These are phyloP conservation scores for Mystacornis crossleyi DNA, from an alignment of 2,113 vertebrate species.

Conservation along the genomic window DNA sequence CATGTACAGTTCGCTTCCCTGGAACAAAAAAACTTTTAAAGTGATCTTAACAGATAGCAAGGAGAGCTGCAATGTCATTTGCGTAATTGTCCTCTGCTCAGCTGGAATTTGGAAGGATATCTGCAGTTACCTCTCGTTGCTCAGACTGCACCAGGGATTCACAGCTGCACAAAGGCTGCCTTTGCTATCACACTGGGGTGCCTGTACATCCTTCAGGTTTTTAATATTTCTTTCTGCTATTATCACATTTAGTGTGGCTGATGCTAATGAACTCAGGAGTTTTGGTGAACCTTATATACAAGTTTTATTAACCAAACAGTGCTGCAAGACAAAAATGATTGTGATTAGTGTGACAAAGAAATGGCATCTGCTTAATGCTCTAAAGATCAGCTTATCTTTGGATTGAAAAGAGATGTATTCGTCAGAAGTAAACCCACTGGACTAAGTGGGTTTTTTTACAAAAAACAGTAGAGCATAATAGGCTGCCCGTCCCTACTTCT, in stretches of 20 bases:
- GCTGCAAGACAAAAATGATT: neutral
- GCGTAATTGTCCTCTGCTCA: neutral
- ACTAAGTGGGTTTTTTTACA: neutral
- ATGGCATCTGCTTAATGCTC: neutral
- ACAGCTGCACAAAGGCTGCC: neutral
- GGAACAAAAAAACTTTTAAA: neutral
- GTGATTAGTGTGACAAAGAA: neutral
- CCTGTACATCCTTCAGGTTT: neutral
- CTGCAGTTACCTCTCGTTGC: slow-evolving; percentile 14
- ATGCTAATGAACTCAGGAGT: neutral
- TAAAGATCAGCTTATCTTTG: neutral
- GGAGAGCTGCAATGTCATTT: slow-evolving; percentile 33
- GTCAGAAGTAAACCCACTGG: neutral
- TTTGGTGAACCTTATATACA: neutral
- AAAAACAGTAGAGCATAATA: neutral
- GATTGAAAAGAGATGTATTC: neutral
- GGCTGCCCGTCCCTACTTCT: neutral
- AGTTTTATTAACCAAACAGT: neutral
- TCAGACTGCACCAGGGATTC: neutral
- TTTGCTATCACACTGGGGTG: neutral
- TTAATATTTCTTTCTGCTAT: neutral
- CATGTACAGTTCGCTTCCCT: neutral
- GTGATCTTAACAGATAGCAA: neutral
- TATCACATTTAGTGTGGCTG: neutral
- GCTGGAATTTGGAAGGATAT: neutral